Evolutionary conservation across 2,797 vertebrate species (phyloP), one percentile per base, ranked within the genome.

Genomic region (Dallia pectoralis): DNA sequence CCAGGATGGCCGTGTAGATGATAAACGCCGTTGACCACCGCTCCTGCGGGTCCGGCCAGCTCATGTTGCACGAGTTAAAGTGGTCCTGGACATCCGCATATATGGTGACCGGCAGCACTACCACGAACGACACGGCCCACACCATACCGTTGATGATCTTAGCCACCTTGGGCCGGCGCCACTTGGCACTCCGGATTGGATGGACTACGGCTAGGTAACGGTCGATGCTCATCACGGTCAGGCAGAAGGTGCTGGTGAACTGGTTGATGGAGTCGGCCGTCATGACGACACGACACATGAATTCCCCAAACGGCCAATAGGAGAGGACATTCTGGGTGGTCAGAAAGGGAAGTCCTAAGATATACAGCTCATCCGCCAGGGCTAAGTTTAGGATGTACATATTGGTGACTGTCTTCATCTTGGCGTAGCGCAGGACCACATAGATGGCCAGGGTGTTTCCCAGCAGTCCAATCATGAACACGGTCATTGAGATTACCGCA

Each of bases 351-450:
- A 99, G 91, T 0, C 97, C 96, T 36, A 99, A 79, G 91, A 99
- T 95, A 81, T 97, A 95, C 12, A 99, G 92, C 15, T 97, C 96
- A 0, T 99, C 97, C 0, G 97, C 97, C 61, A 99, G 82, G 0
- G 97, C 96, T 67, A 98, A 82, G 81, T 99, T 99, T 25, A 99
- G 90, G 88, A 99, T 96, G 87, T 99, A 99, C 72, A 98, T 95
- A 82, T 99, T 98, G 78, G 97, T 99, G 69, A 97, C 96, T 0
- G 96, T 97, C 80, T 97, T 97, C 95, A 97, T 97, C 89, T 97
- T 98, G 89, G 95, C 90, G 0, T 97, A 95, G 2, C 95, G 92
- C 75, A 97, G 79, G 56, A 99, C 93, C 79, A 98, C 95, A 0
- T 96, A 97, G 78, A 99, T 98, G 84, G 93, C 95, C 81, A 99